These are phyloP conservation scores for Staurois parvus DNA, from an alignment of 2,797 vertebrate genomes.

Conservation along the genomic window DNA sequence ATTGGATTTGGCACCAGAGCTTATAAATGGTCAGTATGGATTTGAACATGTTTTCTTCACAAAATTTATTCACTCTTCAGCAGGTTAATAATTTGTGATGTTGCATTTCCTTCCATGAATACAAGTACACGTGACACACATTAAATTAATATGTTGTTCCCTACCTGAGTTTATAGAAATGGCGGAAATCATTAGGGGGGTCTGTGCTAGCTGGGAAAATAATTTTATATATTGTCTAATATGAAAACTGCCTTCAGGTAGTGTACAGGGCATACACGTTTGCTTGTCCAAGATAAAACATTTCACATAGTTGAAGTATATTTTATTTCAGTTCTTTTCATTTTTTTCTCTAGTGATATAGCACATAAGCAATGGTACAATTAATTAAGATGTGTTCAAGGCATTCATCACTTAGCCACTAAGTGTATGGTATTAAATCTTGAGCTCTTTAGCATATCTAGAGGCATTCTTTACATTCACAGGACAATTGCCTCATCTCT, in stretches of 20 bases:
- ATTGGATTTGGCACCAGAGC: too few relatives aligned
- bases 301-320: too few relatives aligned
- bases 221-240: background rate
- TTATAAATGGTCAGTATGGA: too few relatives aligned
- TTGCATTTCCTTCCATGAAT: background rate
- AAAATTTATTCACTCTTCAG: background rate
- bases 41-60: too few relatives aligned
- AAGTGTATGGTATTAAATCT: background rate
- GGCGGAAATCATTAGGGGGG: too few relatives aligned
- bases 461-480: background rate
- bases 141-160: background rate
- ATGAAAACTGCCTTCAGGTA: background rate
- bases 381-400: slow-evolving; percentile 1
- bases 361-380: background rate
- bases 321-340: too few relatives aligned
- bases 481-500: slow-evolving; percentile 9
- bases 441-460: slow-evolving; percentile 4
- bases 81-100: background rate
- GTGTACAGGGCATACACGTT: background rate
- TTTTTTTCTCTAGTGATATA: background rate
- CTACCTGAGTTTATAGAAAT: background rate
- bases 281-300: background rate
- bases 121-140: background rate
- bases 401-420: background rate
- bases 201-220: background rate